Base-by-base conservation (phyloP, 1,140 invertebrate species). In the Sycophila sp. region DNA sequence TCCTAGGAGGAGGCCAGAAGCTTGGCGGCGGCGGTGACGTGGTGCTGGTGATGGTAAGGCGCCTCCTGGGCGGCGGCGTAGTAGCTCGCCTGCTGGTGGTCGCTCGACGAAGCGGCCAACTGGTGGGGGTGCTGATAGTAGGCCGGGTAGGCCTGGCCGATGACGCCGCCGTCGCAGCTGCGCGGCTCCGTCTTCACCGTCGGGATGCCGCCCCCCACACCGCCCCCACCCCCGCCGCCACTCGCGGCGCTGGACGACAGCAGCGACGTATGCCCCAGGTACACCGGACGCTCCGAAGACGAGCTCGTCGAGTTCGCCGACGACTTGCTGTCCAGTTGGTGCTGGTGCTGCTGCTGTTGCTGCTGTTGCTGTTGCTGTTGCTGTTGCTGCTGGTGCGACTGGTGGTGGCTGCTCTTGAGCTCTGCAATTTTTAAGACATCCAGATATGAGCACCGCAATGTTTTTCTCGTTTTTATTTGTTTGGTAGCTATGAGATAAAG, bases 11-110 rank as follows among this genome's bases (percentile, higher is more conserved):
- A 93, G 2, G 92, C 92, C 87, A 94, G 91, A 60, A 93, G 84
- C 77, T 94, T 94, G 19, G 92, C 92, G 45, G 92, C 91, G 45
- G 92, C 91, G 17, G 92, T 93, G 38, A 94, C 92, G 84, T 93
- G 93, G 77, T 93, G 92, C 79, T 94, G 92, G 81, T 94, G 92
- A 81, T 93, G 91, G 82, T 93, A 94, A 1, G 85, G 79, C 2
- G 83, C 80, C 60, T 86, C 85, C 45, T 86, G 85, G 6, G 80
- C 72, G 15, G 80, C 75, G 51, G 84, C 84, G 19, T 86, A 86
- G 19, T 76, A 80, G 47, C 75, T 68, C 78, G 80, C 22, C 28
- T 82, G 84, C 67, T 86, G 83, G 47, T 86, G 83, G 53, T 86
- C 84, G 65, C 79, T 84, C 49, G 78, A 78, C 5, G 82, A 71